These are phyloP conservation scores for Chelonia mydas DNA, from an alignment of 2,797 vertebrate genomes.

Conservation along the genomic window DNA sequence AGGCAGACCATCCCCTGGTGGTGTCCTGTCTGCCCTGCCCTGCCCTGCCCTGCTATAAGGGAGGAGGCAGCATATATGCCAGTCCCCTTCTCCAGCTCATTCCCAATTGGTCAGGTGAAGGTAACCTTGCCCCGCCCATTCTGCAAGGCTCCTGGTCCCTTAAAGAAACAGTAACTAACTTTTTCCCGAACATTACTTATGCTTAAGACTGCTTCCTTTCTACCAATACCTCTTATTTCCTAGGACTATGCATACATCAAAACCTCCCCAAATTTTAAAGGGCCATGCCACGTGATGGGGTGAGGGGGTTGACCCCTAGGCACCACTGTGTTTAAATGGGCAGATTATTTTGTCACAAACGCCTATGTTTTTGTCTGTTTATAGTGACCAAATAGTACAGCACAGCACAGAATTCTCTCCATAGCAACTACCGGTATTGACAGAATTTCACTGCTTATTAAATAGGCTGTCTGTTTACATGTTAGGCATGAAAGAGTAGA, in stretches of 20 bases:
- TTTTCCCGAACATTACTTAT: not conserved
- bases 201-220: not conserved
- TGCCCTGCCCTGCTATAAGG: not conserved
- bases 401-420: constrained; percentile 48
- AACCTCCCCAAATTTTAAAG: not conserved
- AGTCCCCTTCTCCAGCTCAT: not conserved
- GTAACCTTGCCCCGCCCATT: not conserved
- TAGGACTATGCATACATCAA: not conserved
- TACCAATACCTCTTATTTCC: not conserved
- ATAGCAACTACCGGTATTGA: constrained; percentile 71
- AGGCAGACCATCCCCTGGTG: not conserved
- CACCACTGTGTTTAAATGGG: not conserved
- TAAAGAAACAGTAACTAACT: not conserved
- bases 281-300: not conserved
- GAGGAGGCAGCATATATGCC: not conserved
- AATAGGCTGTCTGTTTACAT: constrained; percentile 71
- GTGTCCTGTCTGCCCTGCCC: not conserved
- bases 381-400: constrained; percentile 58
- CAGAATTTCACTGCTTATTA: constrained; percentile 59
- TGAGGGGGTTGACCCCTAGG: not conserved
- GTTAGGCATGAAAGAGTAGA: not conserved
- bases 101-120: not conserved
- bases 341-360: not conserved
- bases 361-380: not conserved
- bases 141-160: not conserved